Base-by-base conservation (phyloP, 2,888 invertebrate genomes). In the Nomada fabriciana region DNA sequence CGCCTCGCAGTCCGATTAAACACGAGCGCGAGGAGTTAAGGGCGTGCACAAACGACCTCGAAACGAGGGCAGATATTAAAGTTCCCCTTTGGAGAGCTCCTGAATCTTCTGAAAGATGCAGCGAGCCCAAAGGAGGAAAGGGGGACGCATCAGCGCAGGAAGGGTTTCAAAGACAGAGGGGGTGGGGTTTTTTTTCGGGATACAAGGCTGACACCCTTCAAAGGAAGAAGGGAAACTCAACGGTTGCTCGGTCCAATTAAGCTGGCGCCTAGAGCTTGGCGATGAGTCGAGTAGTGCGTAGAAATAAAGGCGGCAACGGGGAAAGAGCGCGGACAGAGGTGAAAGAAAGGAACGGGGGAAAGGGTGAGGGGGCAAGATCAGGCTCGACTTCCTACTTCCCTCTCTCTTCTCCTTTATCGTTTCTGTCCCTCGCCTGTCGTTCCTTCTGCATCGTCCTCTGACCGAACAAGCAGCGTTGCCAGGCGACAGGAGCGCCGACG, bases 191-290 rank as follows among this genome's bases (percentile, higher is more conserved):
- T 84, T 86, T 86, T 84, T 82, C 60, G 75, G 86, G 82, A 82
- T 53, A 69, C 65, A 65, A 60, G 76, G n/a, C 63, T 63, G 61
- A 23, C 80, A 67, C 76, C 61, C 77, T 64, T 79, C 75, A 79
- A 77, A 86, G 78, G 77, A 65, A 77, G 74, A 65, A 74, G 73
- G 63, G 68, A 73, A 83, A 82, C 80, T 85, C 78, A 71, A 78
- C 82, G 87, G 88, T 88, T 82, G 83, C 82, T 76, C 80, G 82
- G 80, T 84, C 86, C 87, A 86, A 84, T 87, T 88, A 88, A 85
- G 86, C 83, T 83, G 86, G 81, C 82, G 82, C 80, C 86, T 83
- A 79, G 75, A 76, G 76, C 83, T 80, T 55, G 82, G 73, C 81
- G 80, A 83, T 84, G 86, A 85, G 84, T 81, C 80, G 83, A 79